A percentile compares a stretch with the other conserved stretches of the same genome.
Conservation (phyloP, 2,113 vertebrate genomes). For the Cairina moschata region DNA sequence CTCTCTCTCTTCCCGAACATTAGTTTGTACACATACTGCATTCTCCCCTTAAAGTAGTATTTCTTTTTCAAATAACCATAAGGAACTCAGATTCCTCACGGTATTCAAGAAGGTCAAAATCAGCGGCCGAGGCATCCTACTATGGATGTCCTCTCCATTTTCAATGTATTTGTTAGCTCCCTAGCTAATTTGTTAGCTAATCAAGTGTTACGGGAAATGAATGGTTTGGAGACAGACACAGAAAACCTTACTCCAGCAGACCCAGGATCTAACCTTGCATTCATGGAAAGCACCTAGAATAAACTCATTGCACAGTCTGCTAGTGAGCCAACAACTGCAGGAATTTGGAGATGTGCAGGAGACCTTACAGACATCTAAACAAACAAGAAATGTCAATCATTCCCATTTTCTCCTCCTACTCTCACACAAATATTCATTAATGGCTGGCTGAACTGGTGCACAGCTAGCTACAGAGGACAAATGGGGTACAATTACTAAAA, state of each 20-base stretch:
- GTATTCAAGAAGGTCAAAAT: conserved; percentile 15
- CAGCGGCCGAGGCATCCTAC: neutral
- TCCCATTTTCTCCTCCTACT: neutral
- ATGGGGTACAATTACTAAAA: neutral
- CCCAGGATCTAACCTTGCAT: neutral
- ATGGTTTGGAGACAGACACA: neutral
- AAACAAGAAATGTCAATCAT: neutral
- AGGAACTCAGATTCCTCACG: conserved; percentile 4
- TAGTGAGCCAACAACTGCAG: neutral
- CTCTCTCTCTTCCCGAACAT: neutral
- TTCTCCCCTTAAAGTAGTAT: neutral
- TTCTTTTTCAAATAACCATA: conserved; percentile 13
- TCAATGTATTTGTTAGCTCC: neutral
- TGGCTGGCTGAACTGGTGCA: neutral
- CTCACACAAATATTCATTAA: neutral
- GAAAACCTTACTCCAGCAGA: neutral
- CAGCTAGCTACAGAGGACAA: neutral
- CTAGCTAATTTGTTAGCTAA: neutral
- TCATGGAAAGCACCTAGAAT: neutral
- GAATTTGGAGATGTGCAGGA: neutral
- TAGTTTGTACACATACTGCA: neutral
- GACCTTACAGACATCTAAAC: neutral
- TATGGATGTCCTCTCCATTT: neutral
- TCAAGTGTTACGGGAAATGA: neutral
- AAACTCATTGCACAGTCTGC: neutral